Conservation (phyloP, 2,797 vertebrate species). For the Liparis tanakae region DNA sequence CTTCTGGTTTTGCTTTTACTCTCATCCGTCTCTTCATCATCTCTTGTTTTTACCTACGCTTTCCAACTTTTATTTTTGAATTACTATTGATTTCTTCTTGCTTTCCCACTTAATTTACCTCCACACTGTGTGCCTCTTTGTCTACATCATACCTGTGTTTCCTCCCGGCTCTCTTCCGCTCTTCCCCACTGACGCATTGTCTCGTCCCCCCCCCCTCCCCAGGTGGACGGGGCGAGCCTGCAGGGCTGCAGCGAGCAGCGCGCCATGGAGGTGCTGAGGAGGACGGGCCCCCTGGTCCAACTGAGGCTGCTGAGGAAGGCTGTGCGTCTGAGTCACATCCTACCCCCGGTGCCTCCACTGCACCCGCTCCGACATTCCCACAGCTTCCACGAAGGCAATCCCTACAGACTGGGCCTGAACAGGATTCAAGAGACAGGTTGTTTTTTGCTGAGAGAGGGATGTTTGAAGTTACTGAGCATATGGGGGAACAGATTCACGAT, state of each 20-base stretch:
- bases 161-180: not conserved
- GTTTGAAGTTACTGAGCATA: constrained; percentile 22
- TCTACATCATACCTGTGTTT: not conserved
- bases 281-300: constrained; percentile 86
- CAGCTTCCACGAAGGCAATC: constrained; percentile 70
- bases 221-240: constrained; percentile 94
- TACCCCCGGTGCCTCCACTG: constrained; percentile 63
- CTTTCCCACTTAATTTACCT: constrained; percentile 4
- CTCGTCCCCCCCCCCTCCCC: constrained; percentile 8
- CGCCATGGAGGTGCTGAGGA: constrained; percentile 89
- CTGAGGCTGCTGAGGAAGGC: constrained; percentile 87
- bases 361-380: constrained; percentile 68
- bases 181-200: not conserved
- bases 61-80: constrained; percentile 26
- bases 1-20: constrained; percentile 22
- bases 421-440: constrained; percentile 78
- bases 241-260: constrained; percentile 93
- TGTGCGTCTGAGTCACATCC: constrained; percentile 74
- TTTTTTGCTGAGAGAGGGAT: constrained; percentile 14
- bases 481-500: not conserved
- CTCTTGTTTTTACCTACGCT: constrained; percentile 16
- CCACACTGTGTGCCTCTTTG: not conserved
- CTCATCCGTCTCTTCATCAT: constrained; percentile 29
- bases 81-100: constrained; percentile 40
- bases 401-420: constrained; percentile 68